Conservation (phyloP, 2,113 vertebrate genomes). For the Ahaetulla prasina region DNA sequence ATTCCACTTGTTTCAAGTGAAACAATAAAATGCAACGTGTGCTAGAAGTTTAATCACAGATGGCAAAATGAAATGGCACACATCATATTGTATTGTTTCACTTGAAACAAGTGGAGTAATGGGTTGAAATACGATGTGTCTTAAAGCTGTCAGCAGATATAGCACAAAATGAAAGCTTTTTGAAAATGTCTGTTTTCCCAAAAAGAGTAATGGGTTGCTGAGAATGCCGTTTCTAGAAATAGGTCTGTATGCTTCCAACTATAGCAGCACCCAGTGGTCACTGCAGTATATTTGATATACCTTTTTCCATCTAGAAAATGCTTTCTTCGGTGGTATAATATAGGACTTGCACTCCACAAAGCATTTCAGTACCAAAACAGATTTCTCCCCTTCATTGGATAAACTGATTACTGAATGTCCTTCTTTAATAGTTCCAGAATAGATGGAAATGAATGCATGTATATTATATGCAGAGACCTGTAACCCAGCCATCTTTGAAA, state of each 20-base stretch:
- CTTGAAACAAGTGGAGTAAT: too few species aligned
- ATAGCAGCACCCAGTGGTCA: constrained; percentile 2
- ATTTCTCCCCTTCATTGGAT: neutral
- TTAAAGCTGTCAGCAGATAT: neutral
- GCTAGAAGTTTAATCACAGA: neutral
- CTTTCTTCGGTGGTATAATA: neutral
- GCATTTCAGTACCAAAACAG: neutral
- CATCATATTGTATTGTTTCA: too few species aligned
- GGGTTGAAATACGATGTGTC: neutral
- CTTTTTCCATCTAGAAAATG: neutral
- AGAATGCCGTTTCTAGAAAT: neutral
- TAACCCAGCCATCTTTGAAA: neutral
- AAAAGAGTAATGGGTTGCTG: neutral
- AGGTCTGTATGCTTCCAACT: neutral
- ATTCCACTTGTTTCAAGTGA: neutral
- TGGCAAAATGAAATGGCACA: neutral
- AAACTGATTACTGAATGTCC: neutral
- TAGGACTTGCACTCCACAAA: neutral
- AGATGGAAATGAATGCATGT: neutral
- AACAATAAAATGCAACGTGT: neutral
- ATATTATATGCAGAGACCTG: neutral
- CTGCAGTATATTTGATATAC: neutral
- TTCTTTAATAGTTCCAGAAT: neutral
- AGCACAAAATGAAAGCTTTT: neutral
- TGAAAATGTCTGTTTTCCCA: neutral